Evolutionary conservation across 2,113 vertebrate genomes (phyloP).

Genomic region (Muntiacus reevesi): DNA sequence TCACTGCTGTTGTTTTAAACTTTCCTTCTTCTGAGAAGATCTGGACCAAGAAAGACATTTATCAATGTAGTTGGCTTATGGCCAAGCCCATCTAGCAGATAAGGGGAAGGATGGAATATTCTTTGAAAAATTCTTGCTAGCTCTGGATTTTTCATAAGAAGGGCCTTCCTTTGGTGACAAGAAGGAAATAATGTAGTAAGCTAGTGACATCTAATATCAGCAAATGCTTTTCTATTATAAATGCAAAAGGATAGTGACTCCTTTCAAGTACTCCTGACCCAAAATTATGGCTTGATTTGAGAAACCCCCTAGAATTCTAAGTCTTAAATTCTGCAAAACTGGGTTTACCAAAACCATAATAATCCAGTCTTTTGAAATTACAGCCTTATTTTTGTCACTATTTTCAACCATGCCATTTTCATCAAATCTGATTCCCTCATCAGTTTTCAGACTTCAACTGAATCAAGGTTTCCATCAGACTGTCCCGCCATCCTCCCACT

Average conservation of each 20-base stretch:
- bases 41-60: background rate
- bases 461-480: conserved; percentile 34
- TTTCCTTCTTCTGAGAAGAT: background rate
- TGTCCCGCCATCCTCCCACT: conserved; percentile 39
- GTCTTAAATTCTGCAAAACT: conserved; percentile 4
- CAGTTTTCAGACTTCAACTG: background rate
- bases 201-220: background rate
- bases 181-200: background rate
- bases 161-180: background rate
- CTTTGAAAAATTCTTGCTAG: background rate
- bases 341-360: background rate
- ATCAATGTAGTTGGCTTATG: background rate
- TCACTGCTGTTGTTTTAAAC: background rate
- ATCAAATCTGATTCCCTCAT: background rate
- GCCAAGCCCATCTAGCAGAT: background rate
- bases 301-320: background rate
- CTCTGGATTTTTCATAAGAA: background rate
- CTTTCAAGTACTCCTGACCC: background rate
- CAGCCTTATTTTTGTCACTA: background rate
- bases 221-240: background rate
- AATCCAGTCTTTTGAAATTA: background rate
- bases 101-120: background rate
- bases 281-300: background rate
- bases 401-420: conserved; percentile 1
- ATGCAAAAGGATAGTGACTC: background rate